Evolutionary conservation across 2,888 invertebrate genomes (phyloP).

Genomic region (Scaptomyza cyrtandrae): DNA sequence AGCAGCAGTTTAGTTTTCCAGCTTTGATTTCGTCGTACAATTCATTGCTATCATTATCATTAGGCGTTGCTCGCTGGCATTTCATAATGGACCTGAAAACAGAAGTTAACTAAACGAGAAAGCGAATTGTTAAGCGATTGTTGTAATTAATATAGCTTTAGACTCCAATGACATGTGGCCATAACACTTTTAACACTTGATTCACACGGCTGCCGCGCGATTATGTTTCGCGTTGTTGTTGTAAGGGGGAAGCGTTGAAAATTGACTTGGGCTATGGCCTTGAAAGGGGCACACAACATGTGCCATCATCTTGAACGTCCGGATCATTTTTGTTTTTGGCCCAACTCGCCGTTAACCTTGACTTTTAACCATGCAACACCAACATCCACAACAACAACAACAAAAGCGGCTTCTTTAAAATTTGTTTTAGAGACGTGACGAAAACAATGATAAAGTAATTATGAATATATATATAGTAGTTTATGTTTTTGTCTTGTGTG

Average conservation of each 20-base stretch:
- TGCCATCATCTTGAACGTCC: constrained; percentile 44
- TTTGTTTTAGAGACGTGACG: constrained; percentile 65
- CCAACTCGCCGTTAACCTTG: constrained; percentile 61
- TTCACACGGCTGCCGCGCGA: constrained; percentile 54
- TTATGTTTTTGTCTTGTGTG: constrained; percentile 5
- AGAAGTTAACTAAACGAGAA: constrained; percentile 10
- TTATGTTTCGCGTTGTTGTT: constrained; percentile 15
- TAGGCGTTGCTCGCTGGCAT: constrained; percentile 49
- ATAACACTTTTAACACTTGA: constrained; percentile 19
- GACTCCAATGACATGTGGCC: constrained; percentile 25
- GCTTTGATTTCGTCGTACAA: constrained; percentile 22
- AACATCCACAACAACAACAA: constrained; percentile 7
- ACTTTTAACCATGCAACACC: constrained; percentile 58
- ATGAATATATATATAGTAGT: constrained; percentile 13
- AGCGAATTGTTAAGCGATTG: constrained; percentile 16
- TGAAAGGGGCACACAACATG: constrained; percentile 39
- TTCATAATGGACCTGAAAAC: constrained; percentile 37
- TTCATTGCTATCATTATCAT: constrained; percentile 37
- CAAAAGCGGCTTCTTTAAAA: constrained; percentile 39
- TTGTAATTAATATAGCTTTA: constrained; percentile 43
- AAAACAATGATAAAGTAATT: constrained; percentile 73
- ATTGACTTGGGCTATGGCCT: constrained; percentile 41
- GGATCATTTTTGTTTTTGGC: constrained; percentile 37
- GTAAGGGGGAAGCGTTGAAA: constrained; percentile 16
- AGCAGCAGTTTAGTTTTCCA: constrained; percentile 18